Conservation (phyloP, 35 echinoderm and acorn worm species). For the Hemicentrotus pulcherrimus region DNA sequence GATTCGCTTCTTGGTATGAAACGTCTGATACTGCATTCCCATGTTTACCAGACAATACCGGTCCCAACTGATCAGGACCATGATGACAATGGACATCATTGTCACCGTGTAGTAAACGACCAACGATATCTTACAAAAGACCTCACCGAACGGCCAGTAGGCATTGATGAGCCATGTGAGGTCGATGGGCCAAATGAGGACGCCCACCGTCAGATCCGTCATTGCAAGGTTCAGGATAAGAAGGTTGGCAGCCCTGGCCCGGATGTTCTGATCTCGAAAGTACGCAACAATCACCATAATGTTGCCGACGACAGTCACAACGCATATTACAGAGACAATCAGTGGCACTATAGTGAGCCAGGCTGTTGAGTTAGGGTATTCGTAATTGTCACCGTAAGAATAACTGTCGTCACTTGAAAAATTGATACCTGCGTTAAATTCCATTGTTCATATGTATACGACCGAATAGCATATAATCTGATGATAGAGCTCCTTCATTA, state of each 20-base stretch:
- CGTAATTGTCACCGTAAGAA: background rate
- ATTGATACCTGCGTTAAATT: background rate
- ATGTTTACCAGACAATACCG: slow-evolving; percentile 45
- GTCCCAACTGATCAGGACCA: slow-evolving; percentile 36
- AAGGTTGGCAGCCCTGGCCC: slow-evolving; percentile 26
- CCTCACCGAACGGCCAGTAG: slow-evolving; percentile 50
- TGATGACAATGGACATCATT: slow-evolving; percentile 27
- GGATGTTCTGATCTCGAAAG: slow-evolving; percentile 6
- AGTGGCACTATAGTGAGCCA: background rate
- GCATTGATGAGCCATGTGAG: background rate
- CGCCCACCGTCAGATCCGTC: slow-evolving; percentile 45
- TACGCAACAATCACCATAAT: slow-evolving; percentile 34
- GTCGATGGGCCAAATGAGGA: slow-evolving; percentile 8
- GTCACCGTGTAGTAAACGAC: slow-evolving; percentile 32
- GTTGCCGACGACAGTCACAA: slow-evolving; percentile 44
- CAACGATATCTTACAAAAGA: slow-evolving; percentile 37
- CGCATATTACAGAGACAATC: background rate
- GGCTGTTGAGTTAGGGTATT: background rate
- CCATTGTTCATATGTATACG: background rate
- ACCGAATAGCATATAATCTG: no score
- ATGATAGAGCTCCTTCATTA: no score
- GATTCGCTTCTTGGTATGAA: slow-evolving; percentile 24
- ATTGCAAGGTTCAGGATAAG: slow-evolving; percentile 52
- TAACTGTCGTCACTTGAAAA: background rate
- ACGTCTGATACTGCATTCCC: background rate